A percentile compares a stretch with the other conserved stretches of the same genome.
Conservation (phyloP, 2,888 invertebrate species). For the Dione vanillae region DNA sequence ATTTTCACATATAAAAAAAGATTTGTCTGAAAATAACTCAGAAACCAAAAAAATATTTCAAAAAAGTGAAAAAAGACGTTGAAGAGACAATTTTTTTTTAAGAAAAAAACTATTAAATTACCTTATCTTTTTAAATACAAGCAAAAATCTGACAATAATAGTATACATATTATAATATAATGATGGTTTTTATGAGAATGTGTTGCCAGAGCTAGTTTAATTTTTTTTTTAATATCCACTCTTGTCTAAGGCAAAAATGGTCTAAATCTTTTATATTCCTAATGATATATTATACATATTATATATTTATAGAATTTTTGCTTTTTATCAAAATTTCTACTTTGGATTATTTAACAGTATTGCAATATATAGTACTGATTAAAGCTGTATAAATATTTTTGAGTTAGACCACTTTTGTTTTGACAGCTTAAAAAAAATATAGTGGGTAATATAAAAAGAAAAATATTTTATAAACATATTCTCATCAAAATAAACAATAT, state of each 20-base stretch:
- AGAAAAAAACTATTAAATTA: constrained; percentile 14
- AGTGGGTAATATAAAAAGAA: not conserved
- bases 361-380: too few species aligned
- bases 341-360: too few species aligned
- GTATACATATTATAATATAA: constrained; percentile 13
- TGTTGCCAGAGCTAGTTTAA: not conserved
- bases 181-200: constrained; percentile 9
- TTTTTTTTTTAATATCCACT: not conserved
- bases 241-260: not conserved
- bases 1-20: not conserved
- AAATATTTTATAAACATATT: constrained; percentile 5
- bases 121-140: not conserved
- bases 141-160: constrained; percentile 19
- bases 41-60: not conserved
- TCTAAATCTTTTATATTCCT: not conserved
- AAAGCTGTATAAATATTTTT: not conserved
- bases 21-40: constrained; percentile 1
- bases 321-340: too few species aligned
- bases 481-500: constrained; percentile 2
- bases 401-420: not conserved
- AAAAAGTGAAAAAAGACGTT: not conserved
- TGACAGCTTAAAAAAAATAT: not conserved
- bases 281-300: too few species aligned
- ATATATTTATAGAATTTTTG: too few species aligned
- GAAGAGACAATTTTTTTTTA: not conserved